phyloP scores from a whole-genome alignment of 2,888 invertebrate species.

The Chrysotoxum bicinctum region DNA sequence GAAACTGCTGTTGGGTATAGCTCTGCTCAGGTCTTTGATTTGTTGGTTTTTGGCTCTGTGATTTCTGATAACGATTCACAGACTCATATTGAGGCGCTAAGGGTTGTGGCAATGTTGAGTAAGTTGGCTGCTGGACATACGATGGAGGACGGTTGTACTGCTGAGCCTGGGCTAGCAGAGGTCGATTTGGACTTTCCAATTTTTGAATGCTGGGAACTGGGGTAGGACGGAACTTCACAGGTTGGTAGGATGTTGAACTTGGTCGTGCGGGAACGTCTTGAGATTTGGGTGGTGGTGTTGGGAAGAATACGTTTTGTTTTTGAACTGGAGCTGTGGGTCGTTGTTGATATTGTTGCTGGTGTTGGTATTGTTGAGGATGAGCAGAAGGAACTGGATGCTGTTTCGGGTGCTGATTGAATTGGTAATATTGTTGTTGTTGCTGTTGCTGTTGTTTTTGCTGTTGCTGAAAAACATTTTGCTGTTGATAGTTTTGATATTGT shows the following conservation, averaged over 20 bases:
- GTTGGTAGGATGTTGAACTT: conserved; percentile 76
- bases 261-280: conserved; percentile 75
- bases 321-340: conserved; percentile 77
- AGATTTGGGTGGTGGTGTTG: conserved; percentile 76
- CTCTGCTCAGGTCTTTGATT: conserved; percentile 45
- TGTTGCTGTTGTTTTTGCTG: conserved; percentile 49
- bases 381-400: conserved; percentile 53
- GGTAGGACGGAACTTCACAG: conserved; percentile 80
- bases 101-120: conserved; percentile 73
- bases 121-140: conserved; percentile 78
- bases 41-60: conserved; percentile 65
- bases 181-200: conserved; percentile 77
- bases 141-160: conserved; percentile 81
- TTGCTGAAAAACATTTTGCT: conserved; percentile 35
- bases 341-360: conserved; percentile 74
- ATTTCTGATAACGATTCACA: conserved; percentile 73
- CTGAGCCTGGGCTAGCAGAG: conserved; percentile 78
- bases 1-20: conserved; percentile 38
- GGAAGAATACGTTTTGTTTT: conserved; percentile 78
- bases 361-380: conserved; percentile 81
- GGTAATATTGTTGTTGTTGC: conserved; percentile 38
- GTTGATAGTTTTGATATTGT: conserved; percentile 58
- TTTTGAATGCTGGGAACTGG: conserved; percentile 77
- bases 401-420: conserved; percentile 36
- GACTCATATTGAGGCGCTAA: conserved; percentile 74